A percentile compares a stretch with the other conserved stretches of the same genome.
Conservation (phyloP, 2,113 vertebrate genomes). For the Heteronetta atricapilla region DNA sequence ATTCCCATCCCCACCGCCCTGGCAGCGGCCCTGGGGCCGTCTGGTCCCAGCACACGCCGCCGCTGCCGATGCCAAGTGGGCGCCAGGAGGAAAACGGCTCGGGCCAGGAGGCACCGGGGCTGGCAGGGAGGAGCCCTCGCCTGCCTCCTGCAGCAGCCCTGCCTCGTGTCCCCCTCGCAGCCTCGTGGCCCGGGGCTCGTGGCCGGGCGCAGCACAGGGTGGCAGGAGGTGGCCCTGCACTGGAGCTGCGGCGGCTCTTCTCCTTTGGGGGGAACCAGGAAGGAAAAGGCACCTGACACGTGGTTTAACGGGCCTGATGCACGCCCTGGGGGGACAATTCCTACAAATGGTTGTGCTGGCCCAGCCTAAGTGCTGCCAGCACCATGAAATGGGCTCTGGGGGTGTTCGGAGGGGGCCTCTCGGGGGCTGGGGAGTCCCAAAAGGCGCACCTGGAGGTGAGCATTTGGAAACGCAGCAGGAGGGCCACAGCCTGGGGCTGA, state of each 20-base stretch:
- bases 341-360: background rate
- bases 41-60: background rate
- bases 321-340: background rate
- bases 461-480: background rate
- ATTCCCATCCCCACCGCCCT: constrained; percentile 73
- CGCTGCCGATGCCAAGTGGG: background rate
- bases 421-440: background rate
- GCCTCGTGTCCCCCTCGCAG: background rate
- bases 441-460: background rate
- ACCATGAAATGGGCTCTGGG: background rate
- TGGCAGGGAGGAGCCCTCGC: background rate
- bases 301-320: background rate
- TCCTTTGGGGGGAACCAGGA: too few species aligned
- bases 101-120: background rate
- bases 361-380: background rate
- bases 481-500: background rate
- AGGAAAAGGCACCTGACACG: too few species aligned
- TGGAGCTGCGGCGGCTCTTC: background rate
- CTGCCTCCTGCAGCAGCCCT: background rate
- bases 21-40: constrained; percentile 60
- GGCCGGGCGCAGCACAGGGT: background rate
- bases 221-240: background rate
- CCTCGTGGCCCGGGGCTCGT: too few species aligned
- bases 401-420: background rate
- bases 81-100: background rate